Evolutionary conservation across 2,797 vertebrate genomes (phyloP).

Genomic region (Lemur catta): DNA sequence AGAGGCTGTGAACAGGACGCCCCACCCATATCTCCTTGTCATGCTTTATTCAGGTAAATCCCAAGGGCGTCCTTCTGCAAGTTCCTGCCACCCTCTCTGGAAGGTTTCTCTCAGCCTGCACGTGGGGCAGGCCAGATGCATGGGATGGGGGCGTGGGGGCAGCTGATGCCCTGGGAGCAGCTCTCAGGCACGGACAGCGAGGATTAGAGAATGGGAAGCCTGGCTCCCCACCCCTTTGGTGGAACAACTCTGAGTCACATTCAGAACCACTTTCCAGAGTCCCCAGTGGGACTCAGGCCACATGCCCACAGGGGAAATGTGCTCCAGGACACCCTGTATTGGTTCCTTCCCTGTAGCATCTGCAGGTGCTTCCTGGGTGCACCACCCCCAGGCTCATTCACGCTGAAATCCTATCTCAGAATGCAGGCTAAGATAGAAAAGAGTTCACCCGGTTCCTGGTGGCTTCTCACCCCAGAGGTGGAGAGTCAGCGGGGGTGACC

Average conservation of each 20-base stretch:
- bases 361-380: neutral
- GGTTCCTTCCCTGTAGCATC: neutral
- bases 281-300: neutral
- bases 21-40: no score
- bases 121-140: no score
- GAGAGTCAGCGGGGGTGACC: neutral
- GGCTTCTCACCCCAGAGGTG: neutral
- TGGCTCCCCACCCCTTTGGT: neutral
- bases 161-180: neutral
- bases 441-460: neutral
- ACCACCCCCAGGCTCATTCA: neutral
- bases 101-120: neutral
- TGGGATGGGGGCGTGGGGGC: no score
- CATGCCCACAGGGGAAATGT: neutral
- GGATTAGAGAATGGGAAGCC: neutral
- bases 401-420: neutral
- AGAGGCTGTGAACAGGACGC: neutral
- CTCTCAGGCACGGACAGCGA: neutral
- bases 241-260: neutral
- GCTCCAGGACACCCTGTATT: neutral
- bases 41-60: neutral
- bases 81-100: rapidly evolving
- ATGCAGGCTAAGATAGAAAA: neutral
- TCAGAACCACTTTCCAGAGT: neutral
- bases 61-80: rapidly evolving